These are phyloP conservation scores for Pyrgus malvae DNA, from an alignment of 2,888 invertebrate species.

Conservation along the genomic window DNA sequence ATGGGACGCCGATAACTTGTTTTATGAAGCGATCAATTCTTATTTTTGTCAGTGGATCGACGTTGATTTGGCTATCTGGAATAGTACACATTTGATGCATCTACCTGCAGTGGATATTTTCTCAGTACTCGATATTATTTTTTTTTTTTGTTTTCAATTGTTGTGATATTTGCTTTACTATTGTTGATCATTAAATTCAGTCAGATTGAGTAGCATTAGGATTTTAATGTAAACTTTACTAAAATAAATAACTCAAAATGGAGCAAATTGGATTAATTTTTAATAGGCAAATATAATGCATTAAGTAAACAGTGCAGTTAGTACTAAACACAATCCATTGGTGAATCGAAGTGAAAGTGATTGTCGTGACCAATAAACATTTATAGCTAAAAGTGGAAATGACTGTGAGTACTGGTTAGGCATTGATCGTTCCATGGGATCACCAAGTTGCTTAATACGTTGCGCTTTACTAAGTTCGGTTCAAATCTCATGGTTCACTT, in stretches of 20 bases:
- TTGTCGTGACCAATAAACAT: conserved; percentile 25
- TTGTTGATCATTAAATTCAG: too few relatives aligned
- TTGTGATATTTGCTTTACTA: too few relatives aligned
- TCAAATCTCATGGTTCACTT: neutral
- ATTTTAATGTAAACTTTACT: too few relatives aligned
- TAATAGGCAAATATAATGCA: neutral
- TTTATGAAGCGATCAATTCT: conserved; percentile 24
- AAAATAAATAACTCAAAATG: too few relatives aligned
- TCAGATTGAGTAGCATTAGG: too few relatives aligned
- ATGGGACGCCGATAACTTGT: conserved; percentile 21
- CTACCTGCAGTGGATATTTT: neutral
- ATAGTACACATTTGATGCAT: neutral
- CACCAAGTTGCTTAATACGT: neutral
- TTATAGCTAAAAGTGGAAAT: conserved; percentile 13
- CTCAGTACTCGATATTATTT: neutral
- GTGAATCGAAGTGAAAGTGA: conserved; percentile 23
- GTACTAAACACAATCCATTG: conserved; percentile 9
- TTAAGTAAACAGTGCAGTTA: neutral
- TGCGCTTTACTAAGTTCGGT: neutral
- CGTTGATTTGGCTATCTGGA: conserved; percentile 2
- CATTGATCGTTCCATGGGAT: conserved; percentile 1
- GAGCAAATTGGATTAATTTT: neutral
- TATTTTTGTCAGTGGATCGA: conserved; percentile 19
- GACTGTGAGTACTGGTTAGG: conserved; percentile 1
- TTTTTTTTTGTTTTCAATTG: neutral